These are phyloP conservation scores for Epizoanthus ramosus DNA, from an alignment of 92 coral and sea anemone species.

Conservation along the genomic window DNA sequence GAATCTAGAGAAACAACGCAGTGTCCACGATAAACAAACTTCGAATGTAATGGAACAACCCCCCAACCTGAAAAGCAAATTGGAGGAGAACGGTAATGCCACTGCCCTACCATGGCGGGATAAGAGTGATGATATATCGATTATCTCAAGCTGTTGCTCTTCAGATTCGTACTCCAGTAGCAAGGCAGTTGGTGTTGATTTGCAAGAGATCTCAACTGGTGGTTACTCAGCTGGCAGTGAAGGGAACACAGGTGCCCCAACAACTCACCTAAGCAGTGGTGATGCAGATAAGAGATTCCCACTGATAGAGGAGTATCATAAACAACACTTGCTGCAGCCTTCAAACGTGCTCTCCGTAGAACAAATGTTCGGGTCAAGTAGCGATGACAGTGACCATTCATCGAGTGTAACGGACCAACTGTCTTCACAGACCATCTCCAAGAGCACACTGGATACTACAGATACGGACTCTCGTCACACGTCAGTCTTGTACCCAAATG, in stretches of 20 bases:
- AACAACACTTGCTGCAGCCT: neutral
- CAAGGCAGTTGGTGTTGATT: neutral
- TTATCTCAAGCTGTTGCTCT: neutral
- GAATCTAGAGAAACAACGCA: neutral
- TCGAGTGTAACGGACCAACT: neutral
- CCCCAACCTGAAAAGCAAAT: too few species aligned
- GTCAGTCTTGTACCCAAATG: neutral
- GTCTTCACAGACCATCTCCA: neutral
- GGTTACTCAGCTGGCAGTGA: slow-evolving; percentile 2
- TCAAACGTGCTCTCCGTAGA: slow-evolving; percentile 15
- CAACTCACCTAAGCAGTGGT: neutral
- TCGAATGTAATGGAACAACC: neutral
- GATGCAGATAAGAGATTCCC: neutral
- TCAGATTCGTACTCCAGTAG: slow-evolving; percentile 7
- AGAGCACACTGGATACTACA: slow-evolving; percentile 6
- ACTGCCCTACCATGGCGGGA: neutral
- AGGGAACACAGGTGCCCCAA: neutral
- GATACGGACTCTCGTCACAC: neutral
- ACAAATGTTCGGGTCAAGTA: neutral
- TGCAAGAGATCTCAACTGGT: neutral
- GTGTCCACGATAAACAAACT: neutral
- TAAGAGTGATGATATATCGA: neutral
- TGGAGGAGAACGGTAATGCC: too few species aligned
- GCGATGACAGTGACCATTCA: neutral
- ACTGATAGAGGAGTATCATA: neutral